Base-by-base conservation (phyloP, 2,797 vertebrate genomes). In the Pseudochirops corinnae region DNA sequence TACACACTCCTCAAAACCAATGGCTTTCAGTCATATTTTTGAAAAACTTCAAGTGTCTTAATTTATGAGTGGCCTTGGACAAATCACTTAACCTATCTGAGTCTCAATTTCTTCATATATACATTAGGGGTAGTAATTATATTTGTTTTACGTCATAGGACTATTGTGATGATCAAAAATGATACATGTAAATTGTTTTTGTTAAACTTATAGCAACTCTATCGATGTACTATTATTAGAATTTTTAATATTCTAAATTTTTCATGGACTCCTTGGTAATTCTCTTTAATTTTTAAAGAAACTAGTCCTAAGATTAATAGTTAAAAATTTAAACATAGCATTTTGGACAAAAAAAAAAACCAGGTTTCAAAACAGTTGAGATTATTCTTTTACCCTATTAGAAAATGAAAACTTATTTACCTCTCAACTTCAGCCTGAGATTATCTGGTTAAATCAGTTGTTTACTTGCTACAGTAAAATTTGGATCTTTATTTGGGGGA, bases 331-430 rank as follows among this genome's bases (percentile, higher is more conserved):
- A 93, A 52, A 55, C 24, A 18, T 0, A 93, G 11, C 0, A 92
- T 1, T 31, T 94, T 93, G 13, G 7, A 39, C 91, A 93, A 94
- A 92, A 96, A 33, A 92, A 95, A 94, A 46, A 67, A 55, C 10
- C 10, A 56, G 29, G 56, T 18, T 60, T 29, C 93, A 96, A 50
- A 96, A 97, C 95, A 92, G 5, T 57, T 33, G 33, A 4, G 91
- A 57, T 91, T n/a, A 92, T 57, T 82, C 91, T 28, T 95, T 62
- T 92, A 90, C 62, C 62, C 16, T 91, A 16, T 56, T 14, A 14
- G 50, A 90, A 13, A 94, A 52, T 39, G 5, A 57, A 95, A 46
- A 92, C 53, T 82, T 46, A 94, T 56, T 94, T 93, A 39, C 92
- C 26, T 91, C 10, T 74, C 52, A 67, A 67, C 94, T 91, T 52